phyloP scores from a whole-genome alignment of 2,797 vertebrate genomes.

The Enteromius unitaeniatus region DNA sequence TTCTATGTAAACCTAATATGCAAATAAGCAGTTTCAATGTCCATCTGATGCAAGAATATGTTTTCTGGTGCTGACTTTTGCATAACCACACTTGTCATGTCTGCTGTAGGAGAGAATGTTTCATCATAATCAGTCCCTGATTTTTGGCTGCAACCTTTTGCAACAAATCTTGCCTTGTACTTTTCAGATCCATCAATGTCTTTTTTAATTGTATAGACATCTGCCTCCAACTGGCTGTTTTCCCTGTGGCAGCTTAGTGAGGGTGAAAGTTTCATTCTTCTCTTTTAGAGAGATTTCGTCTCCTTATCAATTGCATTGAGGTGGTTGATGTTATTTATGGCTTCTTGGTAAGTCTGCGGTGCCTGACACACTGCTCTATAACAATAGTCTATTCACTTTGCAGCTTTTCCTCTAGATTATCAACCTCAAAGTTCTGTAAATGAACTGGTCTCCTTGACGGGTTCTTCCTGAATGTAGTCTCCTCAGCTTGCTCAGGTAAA shows the following conservation, averaged over 20 bases:
- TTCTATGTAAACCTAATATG: neutral
- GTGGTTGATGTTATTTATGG: constrained; percentile 21
- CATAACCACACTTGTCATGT: no score
- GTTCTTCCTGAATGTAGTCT: neutral
- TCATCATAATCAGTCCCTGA: no score
- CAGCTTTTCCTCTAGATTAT: constrained; percentile 1
- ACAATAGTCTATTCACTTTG: constrained; percentile 17
- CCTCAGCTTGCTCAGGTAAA: neutral
- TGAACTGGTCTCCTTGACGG: constrained; percentile 17
- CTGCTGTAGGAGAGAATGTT: neutral
- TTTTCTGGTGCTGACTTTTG: no score
- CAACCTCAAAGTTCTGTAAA: constrained; percentile 35
- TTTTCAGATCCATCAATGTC: neutral
- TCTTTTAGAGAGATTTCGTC: neutral
- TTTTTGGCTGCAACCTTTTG: no score
- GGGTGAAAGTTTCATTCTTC: no score
- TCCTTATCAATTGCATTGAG: constrained; percentile 13
- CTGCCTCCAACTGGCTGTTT: neutral
- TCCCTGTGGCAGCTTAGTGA: neutral
- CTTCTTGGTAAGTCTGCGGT: constrained; percentile 23
- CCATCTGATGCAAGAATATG: no score
- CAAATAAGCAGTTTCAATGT: neutral
- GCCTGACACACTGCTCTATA: constrained; percentile 33
- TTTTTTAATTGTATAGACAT: neutral
- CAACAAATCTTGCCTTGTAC: no score